Conservation (phyloP, 2,113 vertebrate species). For the Eptatretus burgeri region DNA sequence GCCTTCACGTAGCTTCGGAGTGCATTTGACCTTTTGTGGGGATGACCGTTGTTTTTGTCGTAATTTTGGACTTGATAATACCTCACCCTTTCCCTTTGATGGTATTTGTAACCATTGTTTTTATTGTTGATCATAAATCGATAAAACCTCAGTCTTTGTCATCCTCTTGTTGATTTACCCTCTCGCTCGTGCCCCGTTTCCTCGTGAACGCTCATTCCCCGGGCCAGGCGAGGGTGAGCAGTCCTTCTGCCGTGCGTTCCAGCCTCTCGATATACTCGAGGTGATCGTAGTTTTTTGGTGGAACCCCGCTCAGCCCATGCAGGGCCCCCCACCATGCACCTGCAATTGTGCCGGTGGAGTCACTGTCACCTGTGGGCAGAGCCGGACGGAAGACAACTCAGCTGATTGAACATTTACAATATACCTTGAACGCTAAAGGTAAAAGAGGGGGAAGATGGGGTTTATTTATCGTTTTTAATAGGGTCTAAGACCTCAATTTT, state of each 20-base stretch:
- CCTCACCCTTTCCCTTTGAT: no score
- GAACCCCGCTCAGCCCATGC: constrained; percentile 20
- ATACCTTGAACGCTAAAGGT: neutral
- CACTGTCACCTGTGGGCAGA: constrained; percentile 26
- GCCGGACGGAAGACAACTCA: neutral
- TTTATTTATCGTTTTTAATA: neutral
- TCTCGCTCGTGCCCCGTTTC: no score
- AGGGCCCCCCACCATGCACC: constrained; percentile 30
- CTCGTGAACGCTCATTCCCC: no score
- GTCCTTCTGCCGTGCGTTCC: constrained; percentile 13
- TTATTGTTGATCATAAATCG: no score
- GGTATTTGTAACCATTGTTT: no score
- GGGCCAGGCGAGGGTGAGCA: constrained; percentile 14
- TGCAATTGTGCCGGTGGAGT: constrained; percentile 33
- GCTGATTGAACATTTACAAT: neutral
- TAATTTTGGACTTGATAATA: no score
- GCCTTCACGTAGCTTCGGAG: no score
- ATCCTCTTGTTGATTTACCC: no score
- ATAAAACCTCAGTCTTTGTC: no score
- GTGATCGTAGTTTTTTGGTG: constrained; percentile 20
- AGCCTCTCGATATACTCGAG: constrained; percentile 28
- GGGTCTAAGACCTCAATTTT: no score
- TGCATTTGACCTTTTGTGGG: no score
- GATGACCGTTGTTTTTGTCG: no score
- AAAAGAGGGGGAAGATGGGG: neutral